Conservation (phyloP, 1,140 invertebrate species). For the Scaptodrosophila lebanonensis region DNA sequence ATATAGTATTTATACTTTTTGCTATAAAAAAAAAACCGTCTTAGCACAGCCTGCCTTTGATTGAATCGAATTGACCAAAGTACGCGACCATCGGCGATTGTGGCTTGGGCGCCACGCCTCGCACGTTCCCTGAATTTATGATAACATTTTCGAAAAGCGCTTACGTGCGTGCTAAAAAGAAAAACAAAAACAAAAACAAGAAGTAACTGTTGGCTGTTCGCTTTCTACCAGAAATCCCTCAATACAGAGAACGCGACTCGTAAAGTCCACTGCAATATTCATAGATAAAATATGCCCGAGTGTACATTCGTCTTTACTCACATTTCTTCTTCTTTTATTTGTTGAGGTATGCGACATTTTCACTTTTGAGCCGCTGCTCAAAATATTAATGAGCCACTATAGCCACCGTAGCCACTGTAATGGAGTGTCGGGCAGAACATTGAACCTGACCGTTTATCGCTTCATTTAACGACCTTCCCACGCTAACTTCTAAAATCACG, state of each 20-base stretch:
- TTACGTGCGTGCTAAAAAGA: slow-evolving; percentile 62
- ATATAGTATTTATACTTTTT: slow-evolving; percentile 53
- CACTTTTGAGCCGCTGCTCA: slow-evolving; percentile 59
- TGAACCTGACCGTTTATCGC: slow-evolving; percentile 25
- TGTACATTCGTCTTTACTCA: slow-evolving; percentile 1
- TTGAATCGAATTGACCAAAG: no score
- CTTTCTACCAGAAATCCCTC: slow-evolving; percentile 56
- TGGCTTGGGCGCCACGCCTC: slow-evolving; percentile 15
- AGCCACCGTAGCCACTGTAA: neutral
- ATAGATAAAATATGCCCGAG: slow-evolving; percentile 45
- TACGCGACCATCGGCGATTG: neutral
- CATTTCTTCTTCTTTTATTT: slow-evolving; percentile 20
- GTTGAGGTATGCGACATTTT: slow-evolving; percentile 68
- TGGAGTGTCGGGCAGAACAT: slow-evolving; percentile 51
- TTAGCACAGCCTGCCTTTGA: no score
- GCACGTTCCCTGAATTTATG: slow-evolving; percentile 40
- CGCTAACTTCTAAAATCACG: slow-evolving; percentile 7
- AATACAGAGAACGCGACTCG: slow-evolving; percentile 20
- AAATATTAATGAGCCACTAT: slow-evolving; percentile 60
- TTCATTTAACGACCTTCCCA: slow-evolving; percentile 24
- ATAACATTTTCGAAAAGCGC: slow-evolving; percentile 43
- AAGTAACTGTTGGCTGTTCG: slow-evolving; percentile 16
- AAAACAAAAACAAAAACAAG: slow-evolving; percentile 7
- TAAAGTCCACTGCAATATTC: slow-evolving; percentile 56
- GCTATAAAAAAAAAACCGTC: slow-evolving; percentile 31